These are phyloP conservation scores for Datnioides undecimradiatus DNA, from an alignment of 2,113 vertebrate genomes.

Conservation along the genomic window DNA sequence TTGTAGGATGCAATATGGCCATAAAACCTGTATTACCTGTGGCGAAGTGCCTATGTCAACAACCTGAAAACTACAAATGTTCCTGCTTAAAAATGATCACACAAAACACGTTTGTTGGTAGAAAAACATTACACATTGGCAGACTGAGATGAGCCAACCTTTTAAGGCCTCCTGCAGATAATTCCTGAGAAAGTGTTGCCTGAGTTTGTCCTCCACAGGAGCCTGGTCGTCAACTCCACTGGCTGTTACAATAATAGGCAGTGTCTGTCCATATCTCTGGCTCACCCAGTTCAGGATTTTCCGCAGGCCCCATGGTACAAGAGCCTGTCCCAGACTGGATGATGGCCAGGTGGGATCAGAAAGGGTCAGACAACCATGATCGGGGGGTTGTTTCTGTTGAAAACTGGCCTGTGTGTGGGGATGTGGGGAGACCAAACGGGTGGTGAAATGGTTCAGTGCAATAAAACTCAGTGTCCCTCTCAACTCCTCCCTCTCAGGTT, in stretches of 20 bases:
- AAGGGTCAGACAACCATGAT: constrained; percentile 85
- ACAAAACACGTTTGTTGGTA: not conserved
- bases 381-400: constrained; percentile 74
- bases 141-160: constrained; percentile 81
- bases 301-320: constrained; percentile 90
- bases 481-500: constrained; percentile 83
- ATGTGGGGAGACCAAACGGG: constrained; percentile 87
- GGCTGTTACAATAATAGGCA: constrained; percentile 90
- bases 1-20: constrained; percentile 33
- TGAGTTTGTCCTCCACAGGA: constrained; percentile 85
- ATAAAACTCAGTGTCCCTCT: constrained; percentile 91
- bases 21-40: constrained; percentile 50
- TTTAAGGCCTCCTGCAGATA: constrained; percentile 92
- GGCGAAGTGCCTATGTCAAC: constrained; percentile 2
- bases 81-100: not conserved
- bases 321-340: constrained; percentile 85
- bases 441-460: constrained; percentile 95
- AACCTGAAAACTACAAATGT: constrained; percentile 11
- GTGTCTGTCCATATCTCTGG: constrained; percentile 83
- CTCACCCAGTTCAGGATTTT: constrained; percentile 90
- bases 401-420: constrained; percentile 41
- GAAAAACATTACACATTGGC: not conserved
- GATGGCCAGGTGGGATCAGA: constrained; percentile 89
- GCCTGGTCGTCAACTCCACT: constrained; percentile 92
- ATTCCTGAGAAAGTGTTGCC: constrained; percentile 88